These are phyloP conservation scores for Ochlodes sylvanus DNA, from an alignment of 2,888 invertebrate genomes.

Conservation along the genomic window DNA sequence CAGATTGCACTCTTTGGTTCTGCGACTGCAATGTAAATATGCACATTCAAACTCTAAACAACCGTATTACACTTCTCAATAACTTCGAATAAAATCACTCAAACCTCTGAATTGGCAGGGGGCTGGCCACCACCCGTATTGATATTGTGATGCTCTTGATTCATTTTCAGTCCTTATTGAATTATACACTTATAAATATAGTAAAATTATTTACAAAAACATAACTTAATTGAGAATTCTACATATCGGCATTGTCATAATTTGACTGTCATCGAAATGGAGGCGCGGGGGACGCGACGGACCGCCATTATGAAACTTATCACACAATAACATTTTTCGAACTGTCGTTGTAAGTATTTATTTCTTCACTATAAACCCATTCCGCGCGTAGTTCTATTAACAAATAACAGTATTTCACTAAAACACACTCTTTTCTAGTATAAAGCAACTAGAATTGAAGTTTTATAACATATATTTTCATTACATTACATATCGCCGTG, in stretches of 20 bases:
- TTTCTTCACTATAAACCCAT: slow-evolving; percentile 37
- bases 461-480: slow-evolving; percentile 46
- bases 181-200: slow-evolving; percentile 50
- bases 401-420: slow-evolving; percentile 40
- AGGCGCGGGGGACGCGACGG: slow-evolving; percentile 88
- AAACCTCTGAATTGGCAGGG: slow-evolving; percentile 84
- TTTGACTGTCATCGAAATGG: slow-evolving; percentile 87
- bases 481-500: slow-evolving; percentile 51
- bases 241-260: slow-evolving; percentile 82
- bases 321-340: slow-evolving; percentile 81
- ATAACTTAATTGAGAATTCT: slow-evolving; percentile 76
- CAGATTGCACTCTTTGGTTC: slow-evolving; percentile 70
- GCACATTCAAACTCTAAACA: slow-evolving; percentile 54
- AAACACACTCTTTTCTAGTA: slow-evolving; percentile 23
- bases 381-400: slow-evolving; percentile 33
- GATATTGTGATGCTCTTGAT: slow-evolving; percentile 82
- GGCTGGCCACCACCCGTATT: slow-evolving; percentile 86
- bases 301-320: slow-evolving; percentile 86
- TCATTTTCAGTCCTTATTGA: slow-evolving; percentile 72
- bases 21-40: slow-evolving; percentile 67
- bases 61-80: slow-evolving; percentile 50
- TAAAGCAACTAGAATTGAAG: slow-evolving; percentile 16
- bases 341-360: slow-evolving; percentile 47
- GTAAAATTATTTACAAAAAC: slow-evolving; percentile 69
- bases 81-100: slow-evolving; percentile 52